Evolutionary conservation across 2,113 vertebrate species (phyloP), one percentile per base, ranked within the genome.

Genomic region (Furnarius figulus): DNA sequence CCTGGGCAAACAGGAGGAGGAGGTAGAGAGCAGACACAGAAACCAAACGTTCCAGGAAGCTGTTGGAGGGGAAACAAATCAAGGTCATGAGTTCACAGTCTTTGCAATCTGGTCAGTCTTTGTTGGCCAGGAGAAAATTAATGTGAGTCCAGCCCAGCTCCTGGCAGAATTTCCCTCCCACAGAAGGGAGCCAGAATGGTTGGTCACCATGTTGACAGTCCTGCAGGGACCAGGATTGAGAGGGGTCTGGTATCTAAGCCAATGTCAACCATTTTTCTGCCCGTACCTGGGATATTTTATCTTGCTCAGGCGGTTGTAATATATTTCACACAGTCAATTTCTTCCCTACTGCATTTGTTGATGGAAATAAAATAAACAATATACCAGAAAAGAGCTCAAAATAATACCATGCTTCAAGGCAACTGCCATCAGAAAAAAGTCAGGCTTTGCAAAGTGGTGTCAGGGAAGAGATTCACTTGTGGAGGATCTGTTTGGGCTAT

Each of bases 91-190:
- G 79, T 95, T 95, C 88, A 83, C 28, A 90, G 65, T 85, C 66
- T 93, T 84, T 90, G 90, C 90, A 95, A 90, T 95, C 96, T 96
- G 95, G 92, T 84, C 79, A 86, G 72, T 65, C 76, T 93, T 78
- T 88, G 52, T 39, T 94, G 92, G 72, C 85, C 76, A 94, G 82
- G n/a, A 89, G 52, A 90, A 96, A 95, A 97, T 87, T 89, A 95
- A 95, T 94, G 88, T 61, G 76, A 93, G 53, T 37, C 52, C 85
- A 92, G 73, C 21, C 39, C 76, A 65, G 27, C 8, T 90, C 53
- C 88, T 96, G 88, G 93, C 90, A 94, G 58, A 40, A 61, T 84
- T 92, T 92, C 23, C 14, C 37, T 90, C 28, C 22, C 52, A 27
- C 76, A 68, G 62, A 84, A 81, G 35, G 47, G 8, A 67, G 85